Evolutionary conservation across 92 coral and sea anemone species (phyloP).

Genomic region (Blastomussa wellsi): DNA sequence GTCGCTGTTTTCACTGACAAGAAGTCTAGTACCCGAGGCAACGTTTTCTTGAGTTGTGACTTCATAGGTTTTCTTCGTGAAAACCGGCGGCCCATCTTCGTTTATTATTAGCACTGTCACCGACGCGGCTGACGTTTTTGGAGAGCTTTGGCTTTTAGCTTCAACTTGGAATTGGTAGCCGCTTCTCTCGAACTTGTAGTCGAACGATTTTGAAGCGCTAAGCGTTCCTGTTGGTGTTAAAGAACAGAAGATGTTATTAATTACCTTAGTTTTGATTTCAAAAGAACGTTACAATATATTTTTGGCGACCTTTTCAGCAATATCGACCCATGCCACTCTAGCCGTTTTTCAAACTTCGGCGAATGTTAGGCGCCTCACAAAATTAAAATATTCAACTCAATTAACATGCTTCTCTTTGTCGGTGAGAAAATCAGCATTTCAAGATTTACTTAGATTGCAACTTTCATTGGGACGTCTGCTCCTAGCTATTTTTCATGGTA

Average conservation of each 20-base stretch:
- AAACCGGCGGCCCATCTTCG: slow-evolving; percentile 78
- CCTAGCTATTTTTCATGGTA: slow-evolving; percentile 3
- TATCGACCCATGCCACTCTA: not conserved
- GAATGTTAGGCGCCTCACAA: not conserved
- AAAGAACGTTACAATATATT: not conserved
- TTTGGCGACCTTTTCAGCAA: not conserved
- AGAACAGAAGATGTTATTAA: not conserved
- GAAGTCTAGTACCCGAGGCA: slow-evolving; percentile 53
- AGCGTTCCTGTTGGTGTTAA: slow-evolving; percentile 61
- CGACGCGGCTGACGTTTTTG: slow-evolving; percentile 43
- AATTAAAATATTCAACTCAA: too few species aligned
- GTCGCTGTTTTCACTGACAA: slow-evolving; percentile 21
- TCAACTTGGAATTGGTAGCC: slow-evolving; percentile 66
- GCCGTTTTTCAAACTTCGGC: not conserved
- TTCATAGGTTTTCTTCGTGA: slow-evolving; percentile 52
- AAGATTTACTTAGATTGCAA: not conserved
- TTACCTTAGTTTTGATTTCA: not conserved
- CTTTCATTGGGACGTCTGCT: not conserved
- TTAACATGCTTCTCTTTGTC: not conserved
- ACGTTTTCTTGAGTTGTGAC: slow-evolving; percentile 61
- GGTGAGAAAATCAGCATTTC: not conserved
- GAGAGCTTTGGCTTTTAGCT: slow-evolving; percentile 58
- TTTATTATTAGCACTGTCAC: slow-evolving; percentile 59
- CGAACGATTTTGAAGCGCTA: slow-evolving; percentile 62
- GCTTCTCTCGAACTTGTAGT: slow-evolving; percentile 65